Base-by-base conservation (phyloP, 53 echinoderm and acorn worm genomes). In the Holothuria leucospilota region DNA sequence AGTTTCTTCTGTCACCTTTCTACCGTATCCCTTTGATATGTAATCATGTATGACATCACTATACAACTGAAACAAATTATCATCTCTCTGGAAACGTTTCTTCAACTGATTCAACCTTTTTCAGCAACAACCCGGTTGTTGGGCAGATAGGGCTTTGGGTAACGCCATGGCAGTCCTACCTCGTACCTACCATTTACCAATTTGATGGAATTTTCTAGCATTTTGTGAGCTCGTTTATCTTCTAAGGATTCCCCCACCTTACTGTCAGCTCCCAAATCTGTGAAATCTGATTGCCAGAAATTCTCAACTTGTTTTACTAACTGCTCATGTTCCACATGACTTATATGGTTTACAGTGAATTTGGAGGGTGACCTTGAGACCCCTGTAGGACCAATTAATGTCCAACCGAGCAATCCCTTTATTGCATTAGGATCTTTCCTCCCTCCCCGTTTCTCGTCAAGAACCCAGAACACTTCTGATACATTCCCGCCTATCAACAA, bases 391-490 rank as follows among this genome's bases (percentile, higher is more conserved):
- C 85, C 65, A 20, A 86, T 70, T 27, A 86, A 20, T 68, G 90
- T 90, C 82, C 69, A 86, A 27, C 86, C 59, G 61, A 87, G 28
- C 61, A 63, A 63, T 69, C 69, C 24, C 40, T 85, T 14, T 56
- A 85, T 15, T 69, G 82, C 39, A 71, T 69, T 56, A 39, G 92
- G 80, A 69, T 81, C 86, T 51, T 90, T 90, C 29, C 39, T 38
- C 1, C 65, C 18, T 12, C 86, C 86, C 18, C 90, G 69, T 68
- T 80, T 21, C 49, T 90, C 80, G 2, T 89, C 89, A 29, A 84
- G 28, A 10, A 75, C 85, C 77, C 78, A 85, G 56, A 89, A 89
- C 6, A 62, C 89, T 59, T 89, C 89, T 10, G 85, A 74, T 13
- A 77, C 74, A 51, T 85, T 75, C 14, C 81, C 56, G 13, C 84